phyloP scores from a whole-genome alignment of 2,797 vertebrate genomes.

The Danio kyathit region DNA sequence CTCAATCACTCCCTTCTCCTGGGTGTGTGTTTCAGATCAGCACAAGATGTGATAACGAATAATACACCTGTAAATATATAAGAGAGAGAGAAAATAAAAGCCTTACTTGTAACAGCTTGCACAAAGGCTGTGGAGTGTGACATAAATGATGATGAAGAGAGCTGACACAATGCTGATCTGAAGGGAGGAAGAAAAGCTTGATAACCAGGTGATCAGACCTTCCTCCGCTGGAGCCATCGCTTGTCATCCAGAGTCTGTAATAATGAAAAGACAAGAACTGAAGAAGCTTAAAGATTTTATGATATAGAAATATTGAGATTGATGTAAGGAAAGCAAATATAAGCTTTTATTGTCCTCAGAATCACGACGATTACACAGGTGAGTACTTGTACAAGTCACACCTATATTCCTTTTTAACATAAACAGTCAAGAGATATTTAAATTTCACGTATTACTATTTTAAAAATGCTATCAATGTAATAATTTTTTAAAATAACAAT shows the following conservation, averaged over 20 bases:
- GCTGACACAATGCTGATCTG: slow-evolving; percentile 70
- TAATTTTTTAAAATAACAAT: neutral
- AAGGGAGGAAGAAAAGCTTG: slow-evolving; percentile 61
- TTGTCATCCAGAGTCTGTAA: slow-evolving; percentile 36
- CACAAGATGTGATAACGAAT: neutral
- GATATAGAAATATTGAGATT: neutral
- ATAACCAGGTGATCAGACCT: slow-evolving; percentile 39
- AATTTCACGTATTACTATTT: neutral
- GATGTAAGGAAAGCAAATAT: neutral
- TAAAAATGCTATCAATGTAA: neutral
- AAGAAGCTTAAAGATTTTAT: neutral
- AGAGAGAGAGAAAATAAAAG: neutral
- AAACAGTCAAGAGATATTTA: neutral
- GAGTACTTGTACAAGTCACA: slow-evolving; percentile 32
- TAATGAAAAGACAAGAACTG: neutral
- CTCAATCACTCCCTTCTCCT: slow-evolving; percentile 31
- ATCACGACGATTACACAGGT: neutral
- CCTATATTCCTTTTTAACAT: slow-evolving; percentile 42
- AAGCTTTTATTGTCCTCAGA: slow-evolving; percentile 4
- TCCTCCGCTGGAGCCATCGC: slow-evolving; percentile 71
- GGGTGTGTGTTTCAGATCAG: slow-evolving; percentile 39
- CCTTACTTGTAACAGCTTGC: slow-evolving; percentile 69
- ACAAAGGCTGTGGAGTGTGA: slow-evolving; percentile 71
- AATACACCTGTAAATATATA: neutral
- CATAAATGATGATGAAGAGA: slow-evolving; percentile 70